Evolutionary conservation across 2,888 invertebrate species (phyloP).

Genomic region (Coelogynopora nodosa): DNA sequence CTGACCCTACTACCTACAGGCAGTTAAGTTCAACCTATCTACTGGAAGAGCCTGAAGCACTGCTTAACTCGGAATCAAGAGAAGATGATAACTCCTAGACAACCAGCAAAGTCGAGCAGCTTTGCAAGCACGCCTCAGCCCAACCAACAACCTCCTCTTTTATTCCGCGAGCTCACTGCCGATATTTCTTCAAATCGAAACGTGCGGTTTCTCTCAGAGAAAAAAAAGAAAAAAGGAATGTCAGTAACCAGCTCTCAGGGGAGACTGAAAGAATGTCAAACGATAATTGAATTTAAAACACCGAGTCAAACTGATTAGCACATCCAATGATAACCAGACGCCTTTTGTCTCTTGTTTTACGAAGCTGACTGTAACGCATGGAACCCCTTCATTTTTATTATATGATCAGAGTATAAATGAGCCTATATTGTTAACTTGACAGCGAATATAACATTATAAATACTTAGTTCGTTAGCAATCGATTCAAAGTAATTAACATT

Average conservation of each 20-base stretch:
- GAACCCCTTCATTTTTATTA: background rate
- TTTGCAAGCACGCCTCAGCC: background rate
- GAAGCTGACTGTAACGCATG: too few species aligned
- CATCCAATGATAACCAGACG: slow-evolving; percentile 18
- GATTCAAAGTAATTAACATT: too few species aligned
- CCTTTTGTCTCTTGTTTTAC: slow-evolving; percentile 5
- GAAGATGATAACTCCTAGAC: background rate
- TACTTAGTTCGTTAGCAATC: too few species aligned
- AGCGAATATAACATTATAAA: too few species aligned
- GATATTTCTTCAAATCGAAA: background rate
- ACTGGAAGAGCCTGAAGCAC: background rate
- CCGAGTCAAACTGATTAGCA: slow-evolving; percentile 27
- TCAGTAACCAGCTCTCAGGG: background rate
- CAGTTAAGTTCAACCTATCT: background rate
- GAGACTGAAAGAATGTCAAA: slow-evolving; percentile 12
- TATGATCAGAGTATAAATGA: too few species aligned
- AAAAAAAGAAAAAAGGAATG: background rate
- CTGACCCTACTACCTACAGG: slow-evolving; percentile 22
- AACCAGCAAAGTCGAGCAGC: background rate
- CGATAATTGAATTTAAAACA: slow-evolving; percentile 15
- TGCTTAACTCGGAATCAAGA: background rate
- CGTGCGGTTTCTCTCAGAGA: background rate
- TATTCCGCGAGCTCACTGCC: background rate
- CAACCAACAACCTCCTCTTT: background rate
- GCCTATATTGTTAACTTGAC: too few species aligned